Conservation (phyloP, 2,113 vertebrate species). For the Danionella cerebrum region DNA sequence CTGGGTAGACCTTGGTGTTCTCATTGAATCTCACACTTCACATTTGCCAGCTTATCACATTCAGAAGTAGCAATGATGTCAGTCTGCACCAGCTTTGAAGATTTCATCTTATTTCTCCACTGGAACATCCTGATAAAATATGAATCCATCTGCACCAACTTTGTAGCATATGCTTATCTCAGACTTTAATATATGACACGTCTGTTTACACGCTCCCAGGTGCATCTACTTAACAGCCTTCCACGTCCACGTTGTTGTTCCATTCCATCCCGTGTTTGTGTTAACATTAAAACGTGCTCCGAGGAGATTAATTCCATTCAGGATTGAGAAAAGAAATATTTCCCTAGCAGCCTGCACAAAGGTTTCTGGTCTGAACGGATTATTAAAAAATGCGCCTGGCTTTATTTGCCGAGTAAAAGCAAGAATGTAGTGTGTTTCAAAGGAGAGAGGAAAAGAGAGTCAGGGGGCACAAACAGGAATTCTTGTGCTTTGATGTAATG, state of each 20-base stretch:
- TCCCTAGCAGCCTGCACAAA: background rate
- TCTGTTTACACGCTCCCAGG: background rate
- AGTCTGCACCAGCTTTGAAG: constrained; percentile 6
- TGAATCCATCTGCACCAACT: background rate
- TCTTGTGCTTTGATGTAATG: constrained; percentile 37
- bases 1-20: background rate
- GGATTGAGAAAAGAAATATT: background rate
- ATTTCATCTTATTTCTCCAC: background rate
- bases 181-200: background rate
- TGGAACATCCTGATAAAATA: constrained; percentile 16
- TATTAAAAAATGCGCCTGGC: background rate
- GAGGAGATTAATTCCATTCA: background rate
- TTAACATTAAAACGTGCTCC: background rate
- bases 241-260: background rate
- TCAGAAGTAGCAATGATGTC: constrained; percentile 17
- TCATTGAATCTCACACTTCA: background rate
- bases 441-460: constrained; percentile 5
- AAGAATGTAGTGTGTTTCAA: background rate
- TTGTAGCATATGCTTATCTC: background rate
- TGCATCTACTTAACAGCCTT: background rate
- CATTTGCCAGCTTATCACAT: constrained; percentile 28
- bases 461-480: constrained; percentile 4
- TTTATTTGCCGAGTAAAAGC: constrained; percentile 14
- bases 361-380: background rate
- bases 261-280: background rate